Evolutionary conservation across 2,888 invertebrate genomes (phyloP), one percentile per base, ranked within the genome.

Genomic region (Drosophila planitibia): DNA sequence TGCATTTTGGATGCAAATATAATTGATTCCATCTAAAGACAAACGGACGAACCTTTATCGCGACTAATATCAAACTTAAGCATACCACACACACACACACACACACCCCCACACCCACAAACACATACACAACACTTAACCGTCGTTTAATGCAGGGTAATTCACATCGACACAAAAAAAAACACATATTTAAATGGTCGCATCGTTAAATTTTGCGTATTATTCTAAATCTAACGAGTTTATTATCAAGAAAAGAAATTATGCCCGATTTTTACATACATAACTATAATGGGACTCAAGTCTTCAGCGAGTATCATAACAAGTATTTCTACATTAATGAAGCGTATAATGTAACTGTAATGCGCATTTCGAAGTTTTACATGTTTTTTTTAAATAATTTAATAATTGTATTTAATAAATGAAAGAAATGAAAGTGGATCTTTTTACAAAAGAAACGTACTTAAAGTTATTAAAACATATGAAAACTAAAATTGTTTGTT

Each of bases 301-400:
- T 82, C 68, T 70, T 70, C 44, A 66, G 68, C 58, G 74, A 64
- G 70, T 68, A 74, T 79, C 70, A 61, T 80, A 80, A 84, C 59
- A 67, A 82, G 87, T 91, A 88, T 91, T 87, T 91, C 85, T 75
- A 84, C 82, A 90, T 85, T 87, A 74, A 73, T 76, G 79, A 74
- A 79, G 66, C 74, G 77, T 62, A 73, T 70, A 68, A 76, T 76
- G 65, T 73, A 79, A 82, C 66, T 83, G 81, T 72, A 83, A 85
- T 85, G 62, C 90, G 91, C 90, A 85, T 91, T 85, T 85, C 69
- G 73, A 91, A 85, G 82, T 91, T 91, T 87, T 91, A 89, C 85
- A 87, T 82, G 83, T 81, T 79, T 79, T 73, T 83, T 69, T 72
- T 59, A 44, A 81, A 82, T 85, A 90, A 91, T 90, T 90, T 91